Evolutionary conservation across 37 sponge, comb jelly and placozoan species (phyloP).

Genomic region (Geodia barretti): DNA sequence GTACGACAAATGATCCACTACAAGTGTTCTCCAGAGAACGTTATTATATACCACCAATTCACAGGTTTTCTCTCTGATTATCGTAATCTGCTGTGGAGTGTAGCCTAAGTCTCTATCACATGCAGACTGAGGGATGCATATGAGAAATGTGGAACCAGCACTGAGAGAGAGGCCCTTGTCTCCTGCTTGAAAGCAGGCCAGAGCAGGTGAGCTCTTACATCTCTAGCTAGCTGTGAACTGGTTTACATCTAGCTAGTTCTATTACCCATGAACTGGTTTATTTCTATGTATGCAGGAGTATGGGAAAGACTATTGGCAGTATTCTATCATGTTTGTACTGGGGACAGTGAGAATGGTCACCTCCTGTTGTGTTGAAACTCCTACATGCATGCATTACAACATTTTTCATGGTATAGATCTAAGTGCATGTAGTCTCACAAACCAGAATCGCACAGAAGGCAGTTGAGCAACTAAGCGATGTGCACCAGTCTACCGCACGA

Average conservation of each 20-base stretch:
- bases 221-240: background rate
- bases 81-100: background rate
- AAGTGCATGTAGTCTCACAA: too few relatives aligned
- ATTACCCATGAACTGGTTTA: too few relatives aligned
- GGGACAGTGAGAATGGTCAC: background rate
- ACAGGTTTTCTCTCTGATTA: background rate
- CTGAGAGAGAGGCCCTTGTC: constrained; percentile 38
- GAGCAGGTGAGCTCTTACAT: constrained; percentile 9
- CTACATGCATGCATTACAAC: too few relatives aligned
- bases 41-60: too few relatives aligned
- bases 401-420: too few relatives aligned
- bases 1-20: too few relatives aligned
- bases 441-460: too few relatives aligned
- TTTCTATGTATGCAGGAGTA: background rate
- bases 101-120: background rate
- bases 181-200: constrained; percentile 29
- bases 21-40: too few relatives aligned
- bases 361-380: too few relatives aligned
- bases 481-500: too few relatives aligned
- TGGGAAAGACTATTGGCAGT: background rate
- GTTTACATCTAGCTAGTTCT: background rate
- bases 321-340: background rate
- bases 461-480: too few relatives aligned
- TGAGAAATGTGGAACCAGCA: constrained; percentile 17
- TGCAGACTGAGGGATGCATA: constrained; percentile 59